These are phyloP conservation scores for Lerista edwardsae DNA, from an alignment of 2,797 vertebrate species.

Conservation along the genomic window DNA sequence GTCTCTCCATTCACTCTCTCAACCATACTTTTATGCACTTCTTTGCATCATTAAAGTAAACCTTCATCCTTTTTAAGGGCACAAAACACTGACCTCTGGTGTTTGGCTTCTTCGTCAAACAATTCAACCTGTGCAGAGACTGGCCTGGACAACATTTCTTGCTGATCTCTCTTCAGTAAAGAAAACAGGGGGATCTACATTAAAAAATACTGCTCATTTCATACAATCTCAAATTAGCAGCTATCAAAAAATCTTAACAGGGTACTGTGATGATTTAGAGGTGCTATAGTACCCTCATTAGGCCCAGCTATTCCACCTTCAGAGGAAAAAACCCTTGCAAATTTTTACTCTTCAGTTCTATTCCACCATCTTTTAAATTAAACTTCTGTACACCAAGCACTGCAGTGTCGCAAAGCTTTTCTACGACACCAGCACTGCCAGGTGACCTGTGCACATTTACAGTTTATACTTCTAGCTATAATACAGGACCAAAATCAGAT, in stretches of 20 bases:
- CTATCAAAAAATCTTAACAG: background rate
- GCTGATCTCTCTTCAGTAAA: slow-evolving; percentile 81
- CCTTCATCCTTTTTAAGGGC: background rate
- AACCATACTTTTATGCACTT: no score
- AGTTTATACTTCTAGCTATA: background rate
- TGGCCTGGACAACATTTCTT: slow-evolving; percentile 80
- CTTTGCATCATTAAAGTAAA: no score
- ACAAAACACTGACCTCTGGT: slow-evolving; percentile 76
- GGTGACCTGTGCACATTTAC: background rate
- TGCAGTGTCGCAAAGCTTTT: background rate
- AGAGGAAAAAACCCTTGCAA: background rate
- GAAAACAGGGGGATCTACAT: background rate
- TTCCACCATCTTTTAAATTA: background rate
- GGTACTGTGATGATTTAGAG: background rate
- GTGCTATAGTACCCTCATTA: background rate
- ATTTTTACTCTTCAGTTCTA: background rate
- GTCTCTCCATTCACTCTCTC: no score
- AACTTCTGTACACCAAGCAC: no score
- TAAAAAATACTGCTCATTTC: background rate
- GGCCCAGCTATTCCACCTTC: background rate
- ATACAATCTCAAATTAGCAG: background rate
- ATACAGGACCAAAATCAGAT: background rate
- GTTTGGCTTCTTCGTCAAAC: slow-evolving; percentile 68
- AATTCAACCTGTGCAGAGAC: slow-evolving; percentile 73
- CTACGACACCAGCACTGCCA: background rate